Percentiles rank a stretch among this genome's conserved stretches.
phyloP scores from a whole-genome alignment of 2,113 vertebrate species.

The Mustela lutreola region DNA sequence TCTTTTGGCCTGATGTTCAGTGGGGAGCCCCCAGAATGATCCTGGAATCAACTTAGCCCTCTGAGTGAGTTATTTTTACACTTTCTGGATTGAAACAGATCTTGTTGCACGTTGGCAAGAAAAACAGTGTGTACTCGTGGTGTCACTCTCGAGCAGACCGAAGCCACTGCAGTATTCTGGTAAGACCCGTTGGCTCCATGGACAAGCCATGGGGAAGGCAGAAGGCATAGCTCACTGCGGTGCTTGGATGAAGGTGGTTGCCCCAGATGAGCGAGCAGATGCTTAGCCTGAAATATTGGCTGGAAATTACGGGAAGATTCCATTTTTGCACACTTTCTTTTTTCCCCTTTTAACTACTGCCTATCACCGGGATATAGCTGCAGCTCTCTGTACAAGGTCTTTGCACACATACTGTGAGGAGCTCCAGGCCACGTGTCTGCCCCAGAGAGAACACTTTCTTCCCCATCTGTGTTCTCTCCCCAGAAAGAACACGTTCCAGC shows the following conservation, averaged over 20 bases:
- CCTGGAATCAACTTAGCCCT: not conserved
- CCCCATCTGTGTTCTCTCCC: too few relatives aligned
- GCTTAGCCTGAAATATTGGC: not conserved
- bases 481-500: not conserved
- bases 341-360: not conserved
- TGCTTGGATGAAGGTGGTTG: not conserved
- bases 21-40: not conserved
- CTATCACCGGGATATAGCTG: not conserved
- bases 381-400: not conserved
- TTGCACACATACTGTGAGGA: not conserved
- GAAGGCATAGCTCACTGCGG: not conserved
- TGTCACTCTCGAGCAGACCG: not conserved
- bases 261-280: not conserved
- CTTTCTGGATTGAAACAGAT: not conserved
- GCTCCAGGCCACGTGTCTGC: not conserved
- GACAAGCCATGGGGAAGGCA: not conserved
- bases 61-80: not conserved
- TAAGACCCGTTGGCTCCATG: not conserved
- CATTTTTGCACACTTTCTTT: not conserved
- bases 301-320: not conserved
- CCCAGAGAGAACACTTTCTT: not conserved
- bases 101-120: not conserved
- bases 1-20: not conserved
- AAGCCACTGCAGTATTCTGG: not conserved
- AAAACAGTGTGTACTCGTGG: not conserved